Evolutionary conservation across 2,888 invertebrate genomes (phyloP).

Genomic region (Drosophila villosipedis): DNA sequence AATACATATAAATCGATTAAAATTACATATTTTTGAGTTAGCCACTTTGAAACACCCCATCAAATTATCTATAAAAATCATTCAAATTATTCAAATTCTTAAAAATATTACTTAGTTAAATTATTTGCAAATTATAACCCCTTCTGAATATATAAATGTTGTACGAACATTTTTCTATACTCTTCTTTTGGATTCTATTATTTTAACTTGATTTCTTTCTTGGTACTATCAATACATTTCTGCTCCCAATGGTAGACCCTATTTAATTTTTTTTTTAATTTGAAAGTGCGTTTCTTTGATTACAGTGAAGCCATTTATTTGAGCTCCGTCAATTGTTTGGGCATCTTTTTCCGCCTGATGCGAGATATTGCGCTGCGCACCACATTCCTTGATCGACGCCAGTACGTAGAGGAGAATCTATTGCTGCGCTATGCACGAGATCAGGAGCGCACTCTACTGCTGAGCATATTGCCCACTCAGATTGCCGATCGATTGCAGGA

Average conservation of each 20-base stretch:
- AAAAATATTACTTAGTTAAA: background rate
- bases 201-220: background rate
- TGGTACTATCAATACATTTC: background rate
- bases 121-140: background rate
- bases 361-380: conserved; percentile 94
- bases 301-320: conserved; percentile 86
- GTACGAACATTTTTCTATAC: background rate
- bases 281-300: background rate
- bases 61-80: background rate
- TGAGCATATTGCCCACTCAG: conserved; percentile 94
- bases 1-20: background rate
- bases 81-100: too few relatives aligned
- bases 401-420: conserved; percentile 93
- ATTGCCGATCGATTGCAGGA: conserved; percentile 89
- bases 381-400: conserved; percentile 94
- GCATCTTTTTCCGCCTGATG: conserved; percentile 94
- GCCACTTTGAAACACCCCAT: background rate
- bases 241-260: background rate
- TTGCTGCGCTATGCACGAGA: conserved; percentile 93
- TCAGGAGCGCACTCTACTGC: conserved; percentile 94
- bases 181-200: background rate
- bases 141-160: background rate
- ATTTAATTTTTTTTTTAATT: background rate
- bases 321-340: conserved; percentile 91
- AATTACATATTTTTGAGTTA: background rate